A percentile compares a stretch with the other conserved stretches of the same genome.
Evolutionary conservation across 2,888 invertebrate genomes (phyloP).

Genomic region (Nephrotoma guestfalica): DNA sequence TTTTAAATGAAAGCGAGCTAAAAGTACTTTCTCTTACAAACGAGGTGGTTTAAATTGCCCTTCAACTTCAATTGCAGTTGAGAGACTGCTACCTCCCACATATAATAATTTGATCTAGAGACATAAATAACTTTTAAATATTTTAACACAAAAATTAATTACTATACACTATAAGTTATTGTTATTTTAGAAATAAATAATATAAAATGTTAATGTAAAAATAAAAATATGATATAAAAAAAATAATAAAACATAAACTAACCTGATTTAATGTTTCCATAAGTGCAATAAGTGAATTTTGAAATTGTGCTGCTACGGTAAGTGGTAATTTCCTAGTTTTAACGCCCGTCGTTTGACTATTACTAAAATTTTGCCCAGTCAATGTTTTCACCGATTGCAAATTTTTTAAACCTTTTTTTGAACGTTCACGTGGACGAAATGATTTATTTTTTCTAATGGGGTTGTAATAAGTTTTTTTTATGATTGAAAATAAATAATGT

Average conservation of each 20-base stretch:
- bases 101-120: background rate
- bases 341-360: conserved; percentile 27
- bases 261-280: conserved; percentile 84
- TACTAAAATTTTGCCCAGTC: conserved; percentile 36
- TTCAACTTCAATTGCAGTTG: too few species aligned
- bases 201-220: background rate
- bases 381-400: conserved; percentile 84
- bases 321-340: conserved; percentile 74
- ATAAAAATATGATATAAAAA: background rate
- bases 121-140: background rate
- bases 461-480: background rate
- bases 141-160: background rate
- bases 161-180: background rate
- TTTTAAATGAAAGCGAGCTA: too few species aligned
- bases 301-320: conserved; percentile 91
- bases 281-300: conserved; percentile 76
- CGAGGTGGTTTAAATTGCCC: too few species aligned
- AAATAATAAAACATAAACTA: background rate
- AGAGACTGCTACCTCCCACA: background rate
- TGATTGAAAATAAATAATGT: background rate
- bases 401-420: conserved; percentile 79
- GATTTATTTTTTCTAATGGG: conserved; percentile 75
- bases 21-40: too few species aligned
- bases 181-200: background rate
- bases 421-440: conserved; percentile 71